Percentiles rank a stretch among this genome's conserved stretches.
Evolutionary conservation across 1,140 invertebrate genomes (phyloP).

Genomic region (Aphidius ervi): DNA sequence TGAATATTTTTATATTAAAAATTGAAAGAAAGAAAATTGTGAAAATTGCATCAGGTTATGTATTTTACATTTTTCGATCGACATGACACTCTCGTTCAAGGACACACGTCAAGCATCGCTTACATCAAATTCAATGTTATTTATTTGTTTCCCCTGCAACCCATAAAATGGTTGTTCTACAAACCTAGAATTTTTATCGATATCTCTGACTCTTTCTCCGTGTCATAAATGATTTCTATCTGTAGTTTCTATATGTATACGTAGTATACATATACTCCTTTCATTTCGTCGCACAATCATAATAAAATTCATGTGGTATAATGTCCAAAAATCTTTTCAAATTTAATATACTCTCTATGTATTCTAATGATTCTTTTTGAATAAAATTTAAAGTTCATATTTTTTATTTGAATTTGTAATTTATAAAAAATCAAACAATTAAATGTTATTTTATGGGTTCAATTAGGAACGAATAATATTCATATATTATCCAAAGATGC

Average conservation of each 20-base stretch:
- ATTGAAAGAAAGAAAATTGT: slow-evolving; percentile 4
- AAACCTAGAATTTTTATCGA: slow-evolving; percentile 22
- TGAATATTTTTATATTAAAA: neutral
- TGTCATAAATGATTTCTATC: slow-evolving; percentile 7
- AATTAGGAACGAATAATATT: too few relatives aligned
- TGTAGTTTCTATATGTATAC: neutral
- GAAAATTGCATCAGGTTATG: slow-evolving; percentile 6
- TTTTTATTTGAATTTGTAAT: neutral
- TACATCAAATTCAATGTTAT: slow-evolving; percentile 5
- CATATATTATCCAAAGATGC: too few relatives aligned
- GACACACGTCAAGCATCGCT: slow-evolving; percentile 22
- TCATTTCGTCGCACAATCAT: too few relatives aligned
- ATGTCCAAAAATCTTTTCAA: too few relatives aligned
- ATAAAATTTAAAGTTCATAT: too few relatives aligned
- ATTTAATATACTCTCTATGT: too few relatives aligned
- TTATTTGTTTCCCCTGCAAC: slow-evolving; percentile 21
- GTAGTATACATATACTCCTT: too few relatives aligned
- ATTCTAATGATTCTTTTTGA: too few relatives aligned
- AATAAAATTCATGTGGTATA: too few relatives aligned
- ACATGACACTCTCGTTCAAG: slow-evolving; percentile 41
- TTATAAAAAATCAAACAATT: too few relatives aligned
- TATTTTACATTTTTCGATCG: slow-evolving; percentile 39
- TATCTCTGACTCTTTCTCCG: neutral
- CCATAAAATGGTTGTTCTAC: slow-evolving; percentile 28
- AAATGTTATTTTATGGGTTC: too few relatives aligned